These are phyloP conservation scores for Nemotelus pantherinus DNA, from an alignment of 2,888 invertebrate species.

Conservation along the genomic window DNA sequence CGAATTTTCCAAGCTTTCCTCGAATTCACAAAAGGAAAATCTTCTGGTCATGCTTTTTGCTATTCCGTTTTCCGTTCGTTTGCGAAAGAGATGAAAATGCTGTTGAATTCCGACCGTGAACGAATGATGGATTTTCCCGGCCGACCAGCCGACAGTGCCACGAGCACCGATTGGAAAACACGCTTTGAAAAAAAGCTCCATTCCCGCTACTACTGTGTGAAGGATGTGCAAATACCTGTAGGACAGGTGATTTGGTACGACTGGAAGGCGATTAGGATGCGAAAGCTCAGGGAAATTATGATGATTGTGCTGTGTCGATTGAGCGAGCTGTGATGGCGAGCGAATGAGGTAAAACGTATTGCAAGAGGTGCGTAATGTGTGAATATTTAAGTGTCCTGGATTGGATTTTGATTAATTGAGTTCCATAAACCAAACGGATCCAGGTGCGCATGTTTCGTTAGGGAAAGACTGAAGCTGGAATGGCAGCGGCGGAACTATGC, in stretches of 20 bases:
- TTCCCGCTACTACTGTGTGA: slow-evolving; percentile 6
- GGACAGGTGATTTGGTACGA: slow-evolving; percentile 17
- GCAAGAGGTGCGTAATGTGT: not conserved
- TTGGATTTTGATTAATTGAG: slow-evolving; percentile 18
- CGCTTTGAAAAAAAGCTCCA: not conserved
- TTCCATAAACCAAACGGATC: slow-evolving; percentile 22
- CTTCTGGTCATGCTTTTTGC: slow-evolving; percentile 43
- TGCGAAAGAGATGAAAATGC: slow-evolving; percentile 42
- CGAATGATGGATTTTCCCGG: slow-evolving; percentile 38
- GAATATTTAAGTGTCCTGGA: slow-evolving; percentile 28
- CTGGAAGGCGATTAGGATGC: not conserved
- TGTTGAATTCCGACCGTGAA: slow-evolving; percentile 28
- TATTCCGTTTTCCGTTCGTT: slow-evolving; percentile 37
- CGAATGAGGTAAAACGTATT: not conserved
- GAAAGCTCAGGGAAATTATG: not conserved
- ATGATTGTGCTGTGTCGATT: too few relatives aligned
- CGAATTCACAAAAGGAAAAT: slow-evolving; percentile 36
- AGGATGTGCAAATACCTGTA: slow-evolving; percentile 3
- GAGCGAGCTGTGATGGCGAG: too few relatives aligned
- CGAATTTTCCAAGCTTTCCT: slow-evolving; percentile 28
- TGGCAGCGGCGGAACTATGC: not conserved
- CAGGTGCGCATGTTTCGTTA: slow-evolving; percentile 25
- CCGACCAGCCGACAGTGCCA: slow-evolving; percentile 14
- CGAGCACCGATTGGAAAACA: slow-evolving; percentile 23
- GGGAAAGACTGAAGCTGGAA: slow-evolving; percentile 25